Evolutionary conservation across 2,888 invertebrate genomes (phyloP).

Genomic region (Coleophora deauratella): DNA sequence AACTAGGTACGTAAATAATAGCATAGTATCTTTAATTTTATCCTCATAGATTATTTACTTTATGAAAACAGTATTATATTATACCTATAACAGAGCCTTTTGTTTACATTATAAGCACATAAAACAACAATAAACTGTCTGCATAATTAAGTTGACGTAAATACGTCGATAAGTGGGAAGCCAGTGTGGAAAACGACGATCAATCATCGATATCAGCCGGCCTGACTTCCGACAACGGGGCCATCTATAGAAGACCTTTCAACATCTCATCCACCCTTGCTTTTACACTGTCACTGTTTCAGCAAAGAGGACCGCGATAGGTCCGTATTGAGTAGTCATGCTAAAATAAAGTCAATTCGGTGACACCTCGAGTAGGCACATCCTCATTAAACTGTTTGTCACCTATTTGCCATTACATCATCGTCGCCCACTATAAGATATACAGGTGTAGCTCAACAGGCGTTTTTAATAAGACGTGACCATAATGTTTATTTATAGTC

Average conservation of each 20-base stretch:
- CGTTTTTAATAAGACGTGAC: not conserved
- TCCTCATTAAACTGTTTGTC: slow-evolving; percentile 10
- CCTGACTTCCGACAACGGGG: not conserved
- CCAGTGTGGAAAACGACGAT: slow-evolving; percentile 3
- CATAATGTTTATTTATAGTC: not conserved
- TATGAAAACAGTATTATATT: no score
- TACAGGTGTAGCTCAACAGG: not conserved
- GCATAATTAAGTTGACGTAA: slow-evolving; percentile 5
- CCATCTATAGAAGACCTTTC: not conserved
- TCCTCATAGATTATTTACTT: no score
- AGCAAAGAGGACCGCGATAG: not conserved
- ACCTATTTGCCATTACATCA: slow-evolving; percentile 13
- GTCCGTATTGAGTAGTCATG: slow-evolving; percentile 1
- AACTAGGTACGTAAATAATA: no score
- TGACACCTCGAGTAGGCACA: slow-evolving; percentile 6
- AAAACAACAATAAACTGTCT: slow-evolving; percentile 1
- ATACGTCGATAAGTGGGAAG: not conserved
- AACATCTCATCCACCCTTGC: not conserved
- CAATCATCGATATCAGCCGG: slow-evolving; percentile 8
- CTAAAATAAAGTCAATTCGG: slow-evolving; percentile 11
- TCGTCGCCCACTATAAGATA: slow-evolving; percentile 9
- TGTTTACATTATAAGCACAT: not conserved
- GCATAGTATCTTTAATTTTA: no score
- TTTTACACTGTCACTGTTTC: not conserved
- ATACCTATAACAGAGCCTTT: no score